Base-by-base conservation (phyloP, 2,797 vertebrate genomes). In the Gallinago nigripennis region DNA sequence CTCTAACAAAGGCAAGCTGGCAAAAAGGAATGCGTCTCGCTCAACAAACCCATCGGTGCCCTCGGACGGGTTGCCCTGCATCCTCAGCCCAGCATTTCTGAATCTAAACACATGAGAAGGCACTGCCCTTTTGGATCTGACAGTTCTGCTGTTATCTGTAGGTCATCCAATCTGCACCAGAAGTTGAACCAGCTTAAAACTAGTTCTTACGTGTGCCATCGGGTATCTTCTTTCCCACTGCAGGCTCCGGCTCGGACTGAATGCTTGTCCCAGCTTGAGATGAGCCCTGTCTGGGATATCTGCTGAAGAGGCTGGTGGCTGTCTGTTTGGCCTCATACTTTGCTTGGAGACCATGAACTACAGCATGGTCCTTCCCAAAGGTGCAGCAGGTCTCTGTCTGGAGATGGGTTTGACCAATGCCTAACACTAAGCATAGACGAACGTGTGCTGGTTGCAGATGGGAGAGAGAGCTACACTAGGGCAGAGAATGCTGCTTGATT, bases 151-250 rank as follows among this genome's bases (percentile, higher is more conserved):
- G 17, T 37, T 17, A 33, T 30, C 23, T 11, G 24, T 2, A 25
- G 50, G n/a, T 17, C 80, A 57, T 7, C 33, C 41, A 53, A 35
- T 30, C 28, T 33, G 57, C 6, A 30, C 15, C 51, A 66, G 70
- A 14, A 20, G 41, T 53, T 50, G 65, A 89, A 61, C 28, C 2
- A 39, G 33, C 27, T 82, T 41, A 66, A 27, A 54, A 48, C 4
- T 2, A 43, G 27, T 17, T 17, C 58, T 33, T 27, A 12, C 0
- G 2, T 4, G 10, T 8, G 31, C 48, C 35, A 24, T 50, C n/a
- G 3, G 30, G 41, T 35, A 30, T 68, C 39, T 64, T 58, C 33
- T 50, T 65, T 75, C 57, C 23, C 9, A 2, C 16, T 27, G 46
- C 1, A 1, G 41, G 30, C n/a, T 63, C 30, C 5, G 16, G 33